phyloP scores from a whole-genome alignment of 2,888 invertebrate genomes.

The Hyposoter didymator region DNA sequence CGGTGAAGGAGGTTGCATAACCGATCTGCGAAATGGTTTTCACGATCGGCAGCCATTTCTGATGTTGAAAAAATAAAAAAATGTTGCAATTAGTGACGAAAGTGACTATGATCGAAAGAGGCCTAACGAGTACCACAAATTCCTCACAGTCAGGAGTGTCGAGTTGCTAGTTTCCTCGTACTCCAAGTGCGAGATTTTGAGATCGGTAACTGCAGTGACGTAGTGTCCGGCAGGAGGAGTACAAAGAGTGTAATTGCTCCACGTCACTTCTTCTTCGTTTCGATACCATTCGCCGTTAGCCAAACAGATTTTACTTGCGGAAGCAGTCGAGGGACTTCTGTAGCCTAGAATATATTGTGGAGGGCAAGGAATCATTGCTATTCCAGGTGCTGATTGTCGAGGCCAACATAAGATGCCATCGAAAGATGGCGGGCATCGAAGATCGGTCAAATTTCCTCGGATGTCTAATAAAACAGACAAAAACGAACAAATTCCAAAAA shows the following conservation, averaged over 20 bases:
- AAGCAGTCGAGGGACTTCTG: slow-evolving; percentile 62
- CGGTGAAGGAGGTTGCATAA: slow-evolving; percentile 85
- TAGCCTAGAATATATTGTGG: slow-evolving; percentile 68
- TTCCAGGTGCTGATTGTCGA: slow-evolving; percentile 82
- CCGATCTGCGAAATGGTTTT: slow-evolving; percentile 85
- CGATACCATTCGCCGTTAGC: slow-evolving; percentile 85
- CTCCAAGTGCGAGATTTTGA: slow-evolving; percentile 68
- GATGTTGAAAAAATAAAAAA: slow-evolving; percentile 15
- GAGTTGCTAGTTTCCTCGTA: slow-evolving; percentile 73
- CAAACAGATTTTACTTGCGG: slow-evolving; percentile 85
- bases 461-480: slow-evolving; percentile 49
- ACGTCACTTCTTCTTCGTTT: slow-evolving; percentile 79
- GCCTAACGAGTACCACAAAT: not conserved
- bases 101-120: not conserved
- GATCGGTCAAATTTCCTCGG: slow-evolving; percentile 53
- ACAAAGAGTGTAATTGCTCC: slow-evolving; percentile 86
- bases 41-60: slow-evolving; percentile 85
- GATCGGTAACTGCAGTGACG: slow-evolving; percentile 76
- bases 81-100: not conserved
- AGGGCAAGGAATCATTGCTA: slow-evolving; percentile 84
- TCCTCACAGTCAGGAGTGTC: slow-evolving; percentile 74
- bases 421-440: slow-evolving; percentile 84
- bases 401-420: slow-evolving; percentile 86
- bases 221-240: slow-evolving; percentile 75
- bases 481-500: not conserved